Evolutionary conservation across 2,113 vertebrate species (phyloP), one percentile per base, ranked within the genome.

Genomic region (Lampris megalopsis): DNA sequence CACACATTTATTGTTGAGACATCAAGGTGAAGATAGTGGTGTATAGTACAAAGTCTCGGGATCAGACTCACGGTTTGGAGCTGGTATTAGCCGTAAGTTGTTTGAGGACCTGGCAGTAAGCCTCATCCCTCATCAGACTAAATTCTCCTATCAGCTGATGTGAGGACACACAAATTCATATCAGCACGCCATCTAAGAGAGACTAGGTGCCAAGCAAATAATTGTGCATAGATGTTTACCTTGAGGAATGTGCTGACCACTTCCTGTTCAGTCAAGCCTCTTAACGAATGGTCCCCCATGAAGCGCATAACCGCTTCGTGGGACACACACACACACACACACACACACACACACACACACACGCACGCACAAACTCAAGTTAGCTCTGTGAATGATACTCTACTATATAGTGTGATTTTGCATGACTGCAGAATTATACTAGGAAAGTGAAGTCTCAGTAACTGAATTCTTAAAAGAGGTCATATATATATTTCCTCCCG

Each of bases 41-140:
- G 38, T 73, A 4, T 3, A 13, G 38, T 24, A 45, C 43, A 9
- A 73, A 41, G 45, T 61, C 41, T 1, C 5, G 13, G 52, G 11
- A 50, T 58, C 5, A 42, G 61, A 93, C 95, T 95, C 90, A 99
- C 98, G 86, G 91, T 92, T 98, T 99, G 85, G 95, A 84, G 94
- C 98, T 99, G 91, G 93, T 95, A 94, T 99, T 99, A 69, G 94
- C 89, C 0, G 96, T 98, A 82, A 97, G 85, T 95, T 99, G 98
- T 84, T 98, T 98, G 90, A 99, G 85, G 68, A 98, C 80, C 84
- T 99, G 98, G 89, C 98, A 99, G 89, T 97, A 99, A 10, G 95
- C 91, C 74, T 99, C 98, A 0, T 99, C 98, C 82, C 93, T 90
- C 95, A 99, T 93, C 73, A 96, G 94, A 63, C 97, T 95, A 0